A percentile compares a stretch with the other conserved stretches of the same genome.
These are phyloP conservation scores for Aptenodytes patagonicus DNA, from an alignment of 2,113 vertebrate genomes.

Conservation along the genomic window DNA sequence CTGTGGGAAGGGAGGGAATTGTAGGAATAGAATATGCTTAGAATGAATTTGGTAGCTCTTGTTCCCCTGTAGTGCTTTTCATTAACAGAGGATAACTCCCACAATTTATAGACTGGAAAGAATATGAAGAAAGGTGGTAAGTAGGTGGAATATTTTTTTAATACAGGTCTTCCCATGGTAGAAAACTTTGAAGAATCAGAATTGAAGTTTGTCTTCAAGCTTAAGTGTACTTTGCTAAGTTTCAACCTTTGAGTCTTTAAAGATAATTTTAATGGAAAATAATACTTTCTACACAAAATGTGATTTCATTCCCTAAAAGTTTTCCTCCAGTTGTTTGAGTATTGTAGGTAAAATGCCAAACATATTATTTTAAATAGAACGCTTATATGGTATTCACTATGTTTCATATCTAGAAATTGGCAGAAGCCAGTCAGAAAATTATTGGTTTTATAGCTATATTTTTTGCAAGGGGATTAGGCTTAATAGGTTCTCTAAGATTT, in stretches of 20 bases:
- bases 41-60: not conserved
- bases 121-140: not conserved
- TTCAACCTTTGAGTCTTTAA: not conserved
- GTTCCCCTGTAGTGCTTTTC: not conserved
- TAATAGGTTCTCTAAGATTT: not conserved
- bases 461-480: not conserved
- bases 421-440: not conserved
- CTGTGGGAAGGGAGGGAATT: not conserved
- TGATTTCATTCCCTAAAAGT: not conserved
- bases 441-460: not conserved
- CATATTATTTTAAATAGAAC: not conserved
- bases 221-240: not conserved
- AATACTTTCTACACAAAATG: not conserved
- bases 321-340: not conserved
- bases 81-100: not conserved
- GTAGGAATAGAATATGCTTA: not conserved
- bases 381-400: not conserved
- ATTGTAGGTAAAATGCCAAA: not conserved
- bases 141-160: not conserved
- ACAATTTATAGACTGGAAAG: not conserved
- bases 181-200: not conserved
- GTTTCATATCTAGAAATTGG: not conserved
- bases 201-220: not conserved
- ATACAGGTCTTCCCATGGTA: not conserved
- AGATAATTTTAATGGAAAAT: not conserved